Conservation (phyloP, 1,140 invertebrate genomes). For the Oppia nitens region DNA sequence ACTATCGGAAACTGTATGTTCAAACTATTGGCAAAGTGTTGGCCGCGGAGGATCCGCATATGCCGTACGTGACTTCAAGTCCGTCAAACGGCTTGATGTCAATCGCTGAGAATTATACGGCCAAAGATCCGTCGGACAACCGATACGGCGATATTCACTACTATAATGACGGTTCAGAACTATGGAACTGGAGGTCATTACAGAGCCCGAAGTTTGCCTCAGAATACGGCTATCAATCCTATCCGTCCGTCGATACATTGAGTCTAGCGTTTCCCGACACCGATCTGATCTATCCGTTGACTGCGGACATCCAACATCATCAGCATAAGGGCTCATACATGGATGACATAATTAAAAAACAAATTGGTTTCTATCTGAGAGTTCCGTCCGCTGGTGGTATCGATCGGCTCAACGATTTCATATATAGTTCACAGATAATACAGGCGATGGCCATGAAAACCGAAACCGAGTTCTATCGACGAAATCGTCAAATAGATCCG, state of each 20-base stretch:
- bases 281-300: slow-evolving; percentile 44
- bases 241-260: slow-evolving; percentile 50
- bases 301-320: slow-evolving; percentile 44
- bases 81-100: slow-evolving; percentile 73
- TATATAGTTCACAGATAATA: slow-evolving; percentile 40
- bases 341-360: slow-evolving; percentile 18
- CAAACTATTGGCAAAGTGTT: slow-evolving; percentile 52
- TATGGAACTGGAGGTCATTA: slow-evolving; percentile 58
- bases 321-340: slow-evolving; percentile 51
- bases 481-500: slow-evolving; percentile 29
- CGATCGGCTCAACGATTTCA: slow-evolving; percentile 17
- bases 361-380: slow-evolving; percentile 19
- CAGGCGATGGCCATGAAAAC: slow-evolving; percentile 71
- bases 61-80: slow-evolving; percentile 65
- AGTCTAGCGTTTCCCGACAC: slow-evolving; percentile 32
- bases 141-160: slow-evolving; percentile 56
- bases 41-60: slow-evolving; percentile 37
- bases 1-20: slow-evolving; percentile 74
- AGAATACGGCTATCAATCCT: slow-evolving; percentile 86
- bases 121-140: slow-evolving; percentile 52
- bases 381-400: slow-evolving; percentile 21
- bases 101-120: slow-evolving; percentile 52
- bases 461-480: slow-evolving; percentile 74
- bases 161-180: slow-evolving; percentile 45
- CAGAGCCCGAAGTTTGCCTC: slow-evolving; percentile 70